Percentiles rank a stretch among this genome's conserved stretches.
Evolutionary conservation across 92 coral and sea anemone genomes (phyloP).

Genomic region (Actinernus sp.): DNA sequence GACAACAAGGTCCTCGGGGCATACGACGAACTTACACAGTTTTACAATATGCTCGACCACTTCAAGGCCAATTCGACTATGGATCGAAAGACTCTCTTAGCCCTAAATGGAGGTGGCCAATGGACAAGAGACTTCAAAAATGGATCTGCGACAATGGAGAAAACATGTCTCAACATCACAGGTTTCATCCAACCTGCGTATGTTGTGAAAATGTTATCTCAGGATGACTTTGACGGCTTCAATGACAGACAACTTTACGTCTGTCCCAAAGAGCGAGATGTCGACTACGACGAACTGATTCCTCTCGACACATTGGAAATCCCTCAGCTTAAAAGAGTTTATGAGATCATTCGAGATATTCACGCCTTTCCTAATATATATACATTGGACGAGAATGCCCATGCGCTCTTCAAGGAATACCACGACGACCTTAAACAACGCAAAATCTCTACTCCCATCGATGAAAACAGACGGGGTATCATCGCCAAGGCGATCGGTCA

Average conservation of each 20-base stretch:
- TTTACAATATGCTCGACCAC: slow-evolving; percentile 57
- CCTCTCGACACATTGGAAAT: slow-evolving; percentile 12
- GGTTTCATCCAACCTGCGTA: slow-evolving; percentile 57
- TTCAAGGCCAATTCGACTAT: slow-evolving; percentile 53
- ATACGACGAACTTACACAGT: slow-evolving; percentile 54
- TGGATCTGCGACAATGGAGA: slow-evolving; percentile 44
- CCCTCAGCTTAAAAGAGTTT: slow-evolving; percentile 24
- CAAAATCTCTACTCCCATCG: slow-evolving; percentile 18
- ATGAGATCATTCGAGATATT: slow-evolving; percentile 20
- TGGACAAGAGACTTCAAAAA: slow-evolving; percentile 56
- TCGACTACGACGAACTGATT: slow-evolving; percentile 45
- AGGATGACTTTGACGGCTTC: slow-evolving; percentile 10
- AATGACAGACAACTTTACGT: slow-evolving; percentile 40
- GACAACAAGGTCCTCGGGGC: slow-evolving; percentile 28
- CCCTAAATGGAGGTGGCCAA: slow-evolving; percentile 53
- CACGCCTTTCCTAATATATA: slow-evolving; percentile 24
- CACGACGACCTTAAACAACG: slow-evolving; percentile 51
- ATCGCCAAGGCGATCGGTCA: no score
- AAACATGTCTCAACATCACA: slow-evolving; percentile 51
- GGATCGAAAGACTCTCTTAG: slow-evolving; percentile 59
- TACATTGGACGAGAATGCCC: slow-evolving; percentile 35
- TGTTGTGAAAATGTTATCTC: slow-evolving; percentile 22
- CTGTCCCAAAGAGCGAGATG: slow-evolving; percentile 45
- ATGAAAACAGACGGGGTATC: slow-evolving; percentile 46
- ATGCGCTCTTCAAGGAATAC: slow-evolving; percentile 14